Evolutionary conservation across 1,140 invertebrate species (phyloP), one percentile per base, ranked within the genome.

Genomic region (Battus philenor): DNA sequence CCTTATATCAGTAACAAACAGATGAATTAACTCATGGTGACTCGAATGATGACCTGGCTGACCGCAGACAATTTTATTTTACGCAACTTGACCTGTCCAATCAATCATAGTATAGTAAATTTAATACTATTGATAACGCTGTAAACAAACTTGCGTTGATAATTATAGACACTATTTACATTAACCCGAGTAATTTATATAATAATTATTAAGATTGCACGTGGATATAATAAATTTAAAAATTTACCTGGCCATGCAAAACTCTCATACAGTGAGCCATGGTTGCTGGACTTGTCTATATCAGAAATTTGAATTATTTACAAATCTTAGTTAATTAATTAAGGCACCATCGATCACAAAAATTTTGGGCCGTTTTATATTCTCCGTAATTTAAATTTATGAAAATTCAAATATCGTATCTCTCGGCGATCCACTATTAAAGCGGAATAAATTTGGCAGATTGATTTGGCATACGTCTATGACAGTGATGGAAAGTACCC

Each of bases 261-360:
- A 92, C 90, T 89, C 90, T 86, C 60, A 88, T 88, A 89, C 90
- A 91, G 88, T 91, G 90, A 77, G 90, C 91, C 91, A 92, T 93
- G 86, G 81, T 88, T 82, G 75, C 65, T 46, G 72, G 80, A 82
- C 78, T 59, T 61, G 41, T 57, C 49, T 68, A 65, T 68, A 54
- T 55, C 18, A 59, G 54, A 60, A 57, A 54, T 58, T 56, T 65
- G 54, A 57, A 46, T 44, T 52, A 59, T 47, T 26, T 45, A 58
- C 52, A 34, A 50, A 52, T 51, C 41, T 32, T 66, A 61, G 64
- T 61, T 67, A 53, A 58, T 62, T 54, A 62, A 73, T 74, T 43
- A 68, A 48, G 52, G 67, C 62, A 60, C 68, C 78, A 84, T 84
- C 69, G 71, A 75, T 77, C 61, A 55, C 29, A 51, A 31, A 65